Percentiles rank a stretch among this genome's conserved stretches.
Evolutionary conservation across 2,797 vertebrate species (phyloP).

Genomic region (Mormyrus proboscirostris): DNA sequence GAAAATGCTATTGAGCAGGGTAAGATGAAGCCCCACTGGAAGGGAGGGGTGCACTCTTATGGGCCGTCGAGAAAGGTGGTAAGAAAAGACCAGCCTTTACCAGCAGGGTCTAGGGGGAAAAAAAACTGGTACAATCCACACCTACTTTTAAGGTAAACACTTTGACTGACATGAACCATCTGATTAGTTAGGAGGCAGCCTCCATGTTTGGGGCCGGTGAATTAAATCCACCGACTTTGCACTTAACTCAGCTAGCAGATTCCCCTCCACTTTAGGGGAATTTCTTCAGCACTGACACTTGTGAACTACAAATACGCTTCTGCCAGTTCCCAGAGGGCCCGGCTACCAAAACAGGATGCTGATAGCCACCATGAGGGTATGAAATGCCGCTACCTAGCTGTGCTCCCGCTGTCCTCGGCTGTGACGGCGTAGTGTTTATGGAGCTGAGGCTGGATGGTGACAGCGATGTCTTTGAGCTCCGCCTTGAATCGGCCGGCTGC

Average conservation of each 20-base stretch:
- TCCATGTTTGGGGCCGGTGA: not conserved
- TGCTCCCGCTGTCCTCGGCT: slow-evolving; percentile 47
- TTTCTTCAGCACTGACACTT: not conserved
- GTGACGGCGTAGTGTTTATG: slow-evolving; percentile 51
- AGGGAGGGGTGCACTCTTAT: not conserved
- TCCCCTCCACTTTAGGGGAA: not conserved
- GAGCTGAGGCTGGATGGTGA: slow-evolving; percentile 64
- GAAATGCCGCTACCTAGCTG: slow-evolving; percentile 61
- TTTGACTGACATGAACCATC: not conserved
- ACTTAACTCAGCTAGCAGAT: not conserved
- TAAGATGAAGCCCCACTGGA: not conserved
- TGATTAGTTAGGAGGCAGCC: not conserved
- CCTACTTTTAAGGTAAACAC: not conserved
- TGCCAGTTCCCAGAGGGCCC: not conserved
- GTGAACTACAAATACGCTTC: not conserved
- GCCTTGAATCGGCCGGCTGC: slow-evolving; percentile 58
- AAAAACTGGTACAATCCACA: not conserved
- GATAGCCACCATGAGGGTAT: not conserved
- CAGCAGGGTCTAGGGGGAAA: not conserved
- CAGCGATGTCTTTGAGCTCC: slow-evolving; percentile 59
- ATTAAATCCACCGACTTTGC: not conserved
- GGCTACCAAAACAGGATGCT: not conserved
- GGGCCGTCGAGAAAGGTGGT: not conserved
- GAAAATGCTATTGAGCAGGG: not conserved
- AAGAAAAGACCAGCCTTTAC: not conserved